phyloP scores from a whole-genome alignment of 2,797 vertebrate species.

The Podarcis lilfordi region DNA sequence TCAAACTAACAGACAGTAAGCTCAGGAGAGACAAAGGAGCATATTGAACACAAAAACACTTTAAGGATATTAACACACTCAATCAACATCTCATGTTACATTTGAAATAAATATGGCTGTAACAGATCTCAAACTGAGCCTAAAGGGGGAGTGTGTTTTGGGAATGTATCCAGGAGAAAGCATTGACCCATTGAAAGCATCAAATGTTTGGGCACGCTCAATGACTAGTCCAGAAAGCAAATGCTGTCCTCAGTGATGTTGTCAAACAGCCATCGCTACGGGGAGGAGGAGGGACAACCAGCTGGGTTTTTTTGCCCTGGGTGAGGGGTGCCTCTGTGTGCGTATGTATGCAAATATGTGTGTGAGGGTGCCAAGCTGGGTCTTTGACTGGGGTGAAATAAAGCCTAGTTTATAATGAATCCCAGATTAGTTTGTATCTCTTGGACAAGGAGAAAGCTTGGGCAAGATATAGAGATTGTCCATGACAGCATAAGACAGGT shows the following conservation, averaged over 20 bases:
- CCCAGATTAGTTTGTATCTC: neutral
- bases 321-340: neutral
- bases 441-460: neutral
- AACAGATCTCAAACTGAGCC: neutral
- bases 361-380: no score
- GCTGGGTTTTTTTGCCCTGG: neutral
- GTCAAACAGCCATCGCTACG: no score
- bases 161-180: neutral
- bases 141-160: neutral
- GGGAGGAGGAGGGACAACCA: no score
- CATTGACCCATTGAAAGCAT: neutral
- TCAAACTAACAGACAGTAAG: neutral
- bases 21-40: neutral
- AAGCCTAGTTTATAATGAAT: no score
- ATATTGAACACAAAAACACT: neutral
- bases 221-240: neutral
- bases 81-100: neutral
- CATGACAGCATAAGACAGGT: neutral
- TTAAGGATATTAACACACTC: neutral
- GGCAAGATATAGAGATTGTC: no score
- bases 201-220: neutral
- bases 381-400: no score
- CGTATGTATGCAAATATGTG: no score
- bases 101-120: neutral
- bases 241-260: neutral